Evolutionary conservation across 2,888 invertebrate genomes (phyloP).

Genomic region (Sphaeridia pumilis): DNA sequence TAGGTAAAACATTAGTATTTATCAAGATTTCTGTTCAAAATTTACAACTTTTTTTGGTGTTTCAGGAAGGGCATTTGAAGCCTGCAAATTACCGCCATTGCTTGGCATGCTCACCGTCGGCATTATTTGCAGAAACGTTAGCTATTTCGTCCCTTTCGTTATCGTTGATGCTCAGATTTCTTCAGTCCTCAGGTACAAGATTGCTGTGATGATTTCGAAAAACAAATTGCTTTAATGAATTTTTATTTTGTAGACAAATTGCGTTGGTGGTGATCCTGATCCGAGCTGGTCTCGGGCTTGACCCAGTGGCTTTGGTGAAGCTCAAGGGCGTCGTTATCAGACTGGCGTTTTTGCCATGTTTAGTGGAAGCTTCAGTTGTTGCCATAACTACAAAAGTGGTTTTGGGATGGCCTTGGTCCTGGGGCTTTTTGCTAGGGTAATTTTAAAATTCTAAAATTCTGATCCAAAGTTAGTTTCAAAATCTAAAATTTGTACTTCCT

Average conservation of each 20-base stretch:
- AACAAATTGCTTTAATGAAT: not conserved
- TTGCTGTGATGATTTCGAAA: not conserved
- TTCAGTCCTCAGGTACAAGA: slow-evolving; percentile 12
- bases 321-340: slow-evolving; percentile 47
- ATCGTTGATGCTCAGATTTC: slow-evolving; percentile 12
- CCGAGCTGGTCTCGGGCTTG: slow-evolving; percentile 53
- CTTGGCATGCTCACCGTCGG: slow-evolving; percentile 80
- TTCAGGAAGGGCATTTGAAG: slow-evolving; percentile 59
- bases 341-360: slow-evolving; percentile 50
- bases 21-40: no score
- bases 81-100: slow-evolving; percentile 67
- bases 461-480: not conserved
- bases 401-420: slow-evolving; percentile 50
- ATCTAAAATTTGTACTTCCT: not conserved
- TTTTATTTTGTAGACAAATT: slow-evolving; percentile 43
- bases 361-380: slow-evolving; percentile 47
- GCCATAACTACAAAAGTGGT: slow-evolving; percentile 46
- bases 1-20: slow-evolving; percentile 5
- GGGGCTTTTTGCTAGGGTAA: slow-evolving; percentile 48
- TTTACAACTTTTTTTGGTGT: slow-evolving; percentile 46
- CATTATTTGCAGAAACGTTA: slow-evolving; percentile 48
- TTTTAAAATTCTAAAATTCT: not conserved
- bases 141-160: slow-evolving; percentile 7
- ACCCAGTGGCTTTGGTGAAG: slow-evolving; percentile 47
- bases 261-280: slow-evolving; percentile 54